Evolutionary conservation across 1,140 invertebrate species (phyloP), one percentile per base, ranked within the genome.

Genomic region (Chrysomallon squamiferum): DNA sequence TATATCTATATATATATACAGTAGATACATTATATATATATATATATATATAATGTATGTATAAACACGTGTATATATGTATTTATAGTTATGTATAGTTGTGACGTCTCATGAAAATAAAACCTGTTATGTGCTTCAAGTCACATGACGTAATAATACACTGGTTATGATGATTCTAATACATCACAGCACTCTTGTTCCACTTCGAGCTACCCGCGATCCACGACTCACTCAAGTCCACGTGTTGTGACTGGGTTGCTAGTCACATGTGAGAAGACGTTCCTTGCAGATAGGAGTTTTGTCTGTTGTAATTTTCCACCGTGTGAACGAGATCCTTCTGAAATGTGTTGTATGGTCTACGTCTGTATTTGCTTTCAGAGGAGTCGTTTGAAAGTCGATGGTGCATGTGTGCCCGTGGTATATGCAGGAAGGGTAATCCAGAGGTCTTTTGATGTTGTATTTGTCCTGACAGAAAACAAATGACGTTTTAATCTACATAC

Each of bases 231-330:
- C 35, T 38, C 15, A 38, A 15, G 35, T 38, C 35, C 35, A 15
- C 5, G 35, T 38, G 15, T 15, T 5, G 35, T 38, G 35, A 7
- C 35, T 15, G 35, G 15, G 5, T 38, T 15, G 35, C 35, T 54
- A 54, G 35, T 68, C 65, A 68, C 66, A 68, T 68, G 43, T 68
- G 66, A 9, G 66, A 62, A 9, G 66, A 58, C 1, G 59, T 33
- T 22, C 58, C 65, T 18, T 59, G 60, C 38, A 62, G 6, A 52
- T 63, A 59, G 20, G 66, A 50, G 15, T 68, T 61, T 15, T 63
- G 59, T 7, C 69, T n/a, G n/a, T 62, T 29, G 60, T 64, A 65
- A 32, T 66, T 33, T 22, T 66, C 69, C 33, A 71, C 57, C 1
- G 52, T 49, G 49, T 71, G 61, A 7, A 60, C 59, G 13, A 64